These are phyloP conservation scores for Deilephila porcellus DNA, from an alignment of 2,888 invertebrate genomes.

Conservation along the genomic window DNA sequence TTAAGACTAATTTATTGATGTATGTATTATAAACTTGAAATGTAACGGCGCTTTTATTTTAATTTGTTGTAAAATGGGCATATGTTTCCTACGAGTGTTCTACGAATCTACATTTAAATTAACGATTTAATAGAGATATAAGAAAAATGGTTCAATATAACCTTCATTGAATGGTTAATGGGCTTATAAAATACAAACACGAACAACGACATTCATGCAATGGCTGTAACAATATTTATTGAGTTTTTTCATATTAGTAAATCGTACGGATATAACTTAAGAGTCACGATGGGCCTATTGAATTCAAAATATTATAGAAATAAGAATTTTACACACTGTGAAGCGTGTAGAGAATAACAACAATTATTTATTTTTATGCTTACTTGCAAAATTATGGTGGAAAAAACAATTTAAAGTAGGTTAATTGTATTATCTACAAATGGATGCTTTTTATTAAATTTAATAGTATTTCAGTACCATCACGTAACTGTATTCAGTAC, in stretches of 20 bases:
- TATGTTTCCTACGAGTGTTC: neutral
- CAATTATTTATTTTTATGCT: constrained; percentile 13
- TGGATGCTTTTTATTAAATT: neutral
- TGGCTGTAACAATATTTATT: neutral
- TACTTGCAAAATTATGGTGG: neutral
- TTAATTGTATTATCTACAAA: neutral
- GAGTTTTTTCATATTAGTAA: neutral
- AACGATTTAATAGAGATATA: neutral
- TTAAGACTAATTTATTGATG: no score
- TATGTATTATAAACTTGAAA: no score
- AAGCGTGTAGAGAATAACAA: neutral
- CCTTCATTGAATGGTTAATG: neutral
- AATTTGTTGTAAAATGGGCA: no score
- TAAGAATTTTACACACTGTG: constrained; percentile 1
- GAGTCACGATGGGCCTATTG: constrained; percentile 19
- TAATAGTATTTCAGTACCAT: neutral
- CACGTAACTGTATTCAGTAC: neutral
- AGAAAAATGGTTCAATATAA: neutral
- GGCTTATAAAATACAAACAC: constrained; percentile 1
- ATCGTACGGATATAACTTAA: neutral
- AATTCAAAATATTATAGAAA: constrained; percentile 1
- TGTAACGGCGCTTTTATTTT: no score
- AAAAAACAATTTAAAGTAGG: constrained; percentile 8
- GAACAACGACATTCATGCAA: neutral
- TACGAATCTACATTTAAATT: neutral